Percentiles rank a stretch among this genome's conserved stretches.
These are phyloP conservation scores for Oostethus manadensis DNA, from an alignment of 2,113 vertebrate genomes.

Conservation along the genomic window DNA sequence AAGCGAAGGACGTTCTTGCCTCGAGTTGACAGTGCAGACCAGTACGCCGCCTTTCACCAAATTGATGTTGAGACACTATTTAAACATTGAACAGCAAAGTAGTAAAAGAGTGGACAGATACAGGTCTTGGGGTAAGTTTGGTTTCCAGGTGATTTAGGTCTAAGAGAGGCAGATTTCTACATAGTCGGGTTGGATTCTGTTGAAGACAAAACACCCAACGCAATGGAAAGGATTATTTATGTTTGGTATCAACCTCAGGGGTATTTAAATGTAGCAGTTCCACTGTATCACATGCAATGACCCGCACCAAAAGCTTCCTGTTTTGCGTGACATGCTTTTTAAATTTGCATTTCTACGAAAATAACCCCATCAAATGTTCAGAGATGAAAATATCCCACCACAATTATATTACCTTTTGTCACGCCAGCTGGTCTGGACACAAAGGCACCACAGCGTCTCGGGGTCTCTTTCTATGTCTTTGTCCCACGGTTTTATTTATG, in stretches of 20 bases:
- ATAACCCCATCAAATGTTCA: neutral
- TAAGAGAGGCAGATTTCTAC: too few species aligned
- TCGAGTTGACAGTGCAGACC: neutral
- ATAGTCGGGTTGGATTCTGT: too few species aligned
- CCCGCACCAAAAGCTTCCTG: neutral
- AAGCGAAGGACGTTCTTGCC: neutral
- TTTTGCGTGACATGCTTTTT: neutral
- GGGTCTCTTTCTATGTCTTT: constrained; percentile 36
- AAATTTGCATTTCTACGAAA: neutral
- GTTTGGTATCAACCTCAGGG: neutral
- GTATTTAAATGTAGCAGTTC: neutral
- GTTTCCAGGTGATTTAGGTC: too few species aligned
- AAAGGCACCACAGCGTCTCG: constrained; percentile 47
- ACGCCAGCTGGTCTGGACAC: constrained; percentile 54
- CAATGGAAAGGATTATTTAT: too few species aligned
- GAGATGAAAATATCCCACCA: constrained; percentile 46
- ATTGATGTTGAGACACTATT: neutral
- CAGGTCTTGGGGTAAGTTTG: too few species aligned
- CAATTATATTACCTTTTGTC: constrained; percentile 51
- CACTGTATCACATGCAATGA: neutral
- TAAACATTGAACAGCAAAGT: neutral
- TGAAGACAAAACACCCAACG: too few species aligned
- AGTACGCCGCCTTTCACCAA: neutral
- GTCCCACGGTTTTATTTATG: constrained; percentile 52
- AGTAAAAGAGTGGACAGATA: neutral